phyloP scores from a whole-genome alignment of 1,140 invertebrate genomes.

The Drosophila parvula region DNA sequence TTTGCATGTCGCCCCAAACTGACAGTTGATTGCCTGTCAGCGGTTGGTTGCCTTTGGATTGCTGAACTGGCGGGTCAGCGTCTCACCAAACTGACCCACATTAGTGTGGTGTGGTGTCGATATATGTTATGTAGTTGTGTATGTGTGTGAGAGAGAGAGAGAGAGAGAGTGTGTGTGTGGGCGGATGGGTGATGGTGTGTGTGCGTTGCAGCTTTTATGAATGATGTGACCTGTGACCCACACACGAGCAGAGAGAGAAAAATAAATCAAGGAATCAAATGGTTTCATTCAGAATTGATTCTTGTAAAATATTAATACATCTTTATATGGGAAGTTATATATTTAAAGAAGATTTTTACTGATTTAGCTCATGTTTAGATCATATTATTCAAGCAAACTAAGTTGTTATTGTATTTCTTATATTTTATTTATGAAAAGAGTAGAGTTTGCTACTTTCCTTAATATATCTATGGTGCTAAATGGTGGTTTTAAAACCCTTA shows the following conservation, averaged over 20 bases:
- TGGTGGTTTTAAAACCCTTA: no score
- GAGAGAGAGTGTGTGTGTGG: not conserved
- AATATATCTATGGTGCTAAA: no score
- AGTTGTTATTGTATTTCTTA: no score
- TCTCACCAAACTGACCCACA: slow-evolving; percentile 67
- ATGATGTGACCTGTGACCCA: slow-evolving; percentile 59
- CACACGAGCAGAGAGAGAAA: slow-evolving; percentile 21
- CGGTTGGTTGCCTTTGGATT: slow-evolving; percentile 33
- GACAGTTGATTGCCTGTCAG: slow-evolving; percentile 78
- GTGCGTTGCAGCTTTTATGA: slow-evolving; percentile 65
- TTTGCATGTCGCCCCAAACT: slow-evolving; percentile 42
- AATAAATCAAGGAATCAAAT: not conserved
- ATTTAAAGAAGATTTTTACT: not conserved
- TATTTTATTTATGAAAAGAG: no score
- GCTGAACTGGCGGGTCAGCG: slow-evolving; percentile 18
- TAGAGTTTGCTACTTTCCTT: no score
- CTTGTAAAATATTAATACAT: not conserved
- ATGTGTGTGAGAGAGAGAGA: not conserved
- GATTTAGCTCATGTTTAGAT: not conserved
- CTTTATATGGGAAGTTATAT: no score
- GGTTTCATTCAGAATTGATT: not conserved
- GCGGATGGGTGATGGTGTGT: slow-evolving; percentile 6
- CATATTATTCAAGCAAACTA: no score
- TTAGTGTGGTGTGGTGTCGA: slow-evolving; percentile 41
- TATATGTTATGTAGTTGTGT: slow-evolving; percentile 1